Evolutionary conservation across 2,113 vertebrate species (phyloP).

Genomic region (Nettapus auritus): DNA sequence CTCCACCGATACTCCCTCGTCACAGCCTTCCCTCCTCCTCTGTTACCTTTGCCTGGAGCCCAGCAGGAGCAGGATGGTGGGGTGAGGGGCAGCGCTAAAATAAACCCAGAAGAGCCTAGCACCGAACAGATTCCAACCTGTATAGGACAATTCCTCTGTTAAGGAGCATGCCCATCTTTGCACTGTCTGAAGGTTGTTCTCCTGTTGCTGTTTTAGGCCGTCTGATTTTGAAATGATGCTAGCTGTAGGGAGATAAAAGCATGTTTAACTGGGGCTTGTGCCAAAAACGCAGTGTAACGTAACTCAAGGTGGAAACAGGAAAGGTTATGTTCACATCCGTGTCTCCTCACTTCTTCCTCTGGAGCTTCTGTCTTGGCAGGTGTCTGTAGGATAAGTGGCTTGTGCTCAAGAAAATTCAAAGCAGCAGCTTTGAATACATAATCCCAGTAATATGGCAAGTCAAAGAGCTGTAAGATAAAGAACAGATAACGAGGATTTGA

Average conservation of each 20-base stretch:
- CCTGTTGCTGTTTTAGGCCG: background rate
- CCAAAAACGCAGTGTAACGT: background rate
- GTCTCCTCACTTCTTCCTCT: background rate
- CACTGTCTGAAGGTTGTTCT: background rate
- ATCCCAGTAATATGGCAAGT: background rate
- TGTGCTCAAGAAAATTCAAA: background rate
- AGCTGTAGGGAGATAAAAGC: background rate
- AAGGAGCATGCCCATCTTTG: background rate
- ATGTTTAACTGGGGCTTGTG: background rate
- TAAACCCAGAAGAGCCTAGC: background rate
- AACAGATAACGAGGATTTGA: background rate
- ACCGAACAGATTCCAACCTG: background rate
- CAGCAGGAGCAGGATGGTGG: fast-evolving
- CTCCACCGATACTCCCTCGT: background rate
- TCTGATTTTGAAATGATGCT: background rate
- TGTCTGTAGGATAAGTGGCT: background rate
- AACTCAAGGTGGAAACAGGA: background rate
- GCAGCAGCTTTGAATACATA: background rate
- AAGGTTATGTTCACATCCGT: background rate
- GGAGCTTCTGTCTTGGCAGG: background rate
- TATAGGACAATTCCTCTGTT: too few species aligned
- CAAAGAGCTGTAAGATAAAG: background rate
- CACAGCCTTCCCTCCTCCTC: background rate
- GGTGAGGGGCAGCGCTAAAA: background rate
- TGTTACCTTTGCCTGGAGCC: background rate